Base-by-base conservation (phyloP, 2,113 vertebrate genomes). In the Xerus inauris region DNA sequence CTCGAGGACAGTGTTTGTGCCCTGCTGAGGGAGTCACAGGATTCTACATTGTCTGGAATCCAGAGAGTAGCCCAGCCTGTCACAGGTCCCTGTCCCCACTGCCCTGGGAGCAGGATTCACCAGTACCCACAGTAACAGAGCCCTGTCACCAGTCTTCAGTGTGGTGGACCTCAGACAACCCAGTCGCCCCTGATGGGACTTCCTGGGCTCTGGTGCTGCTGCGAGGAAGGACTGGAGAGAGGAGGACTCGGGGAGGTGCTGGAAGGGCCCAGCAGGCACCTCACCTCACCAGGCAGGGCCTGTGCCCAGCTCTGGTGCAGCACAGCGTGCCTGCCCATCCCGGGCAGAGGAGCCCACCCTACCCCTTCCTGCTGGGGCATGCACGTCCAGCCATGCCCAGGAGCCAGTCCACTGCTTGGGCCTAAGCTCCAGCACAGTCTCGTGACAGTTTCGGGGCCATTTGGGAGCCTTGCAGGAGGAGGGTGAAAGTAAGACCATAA, bases 1-100 rank as follows among this genome's bases (percentile, higher is more conserved):
- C 42, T 2, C 5, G 4, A 24, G 82, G 10, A 51, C 49, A 19
- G 20, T 13, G 24, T 24, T 6, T 0, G 0, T 1, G 19, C 62
- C 22, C 38, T 32, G n/a, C 3, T 14, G 16, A 32, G 2, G 6
- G 14, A 11, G 17, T 22, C 4, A 0, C 3, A 5, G 42, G 51
- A 59, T 20, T 47, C 30, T 6, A 3, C 0, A 0, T 8, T 2
- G 9, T 28, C 86, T 51, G 35, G 49, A 32, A 35, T 8, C 64
- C 40, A n/a, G 59, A 22, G 6, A 10, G 28, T 67, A 42, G 35
- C 28, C 81, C 0, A 4, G 45, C 4, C 3, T 0, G 62, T 26
- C 69, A 30, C 1, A 3, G 81, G 4, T 49, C 35, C 30, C 42
- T 9, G 17, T 13, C 30, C 11, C 3, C 3, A 7, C 20, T 12